Evolutionary conservation across 1,140 invertebrate genomes (phyloP), one percentile per base, ranked within the genome.

Genomic region (Laodelphax striatellus): DNA sequence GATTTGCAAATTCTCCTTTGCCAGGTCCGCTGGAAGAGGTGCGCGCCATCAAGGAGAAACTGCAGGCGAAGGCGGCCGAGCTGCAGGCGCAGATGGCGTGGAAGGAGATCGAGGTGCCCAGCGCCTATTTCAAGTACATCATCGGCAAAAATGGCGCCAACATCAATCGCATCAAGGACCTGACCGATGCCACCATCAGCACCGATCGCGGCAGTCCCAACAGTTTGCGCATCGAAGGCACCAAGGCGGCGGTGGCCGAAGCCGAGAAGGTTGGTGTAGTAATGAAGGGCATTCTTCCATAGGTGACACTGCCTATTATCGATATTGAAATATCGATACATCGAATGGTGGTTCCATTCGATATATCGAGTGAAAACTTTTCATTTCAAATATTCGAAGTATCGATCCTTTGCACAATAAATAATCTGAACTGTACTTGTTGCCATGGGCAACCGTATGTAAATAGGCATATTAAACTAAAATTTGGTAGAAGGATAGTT

Each of bases 81-180:
- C 81, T 98, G 65, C 78, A 88, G 52, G 80, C 83, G 41, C 88
- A 88, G 62, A 81, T 92, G 50, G 58, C 63, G 42, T 66, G 43
- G 38, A 61, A 60, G 2, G 89, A 94, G 67, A 79, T 97, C 61
- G 80, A 82, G 8, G 88, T 97, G 38, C 89, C 95, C 70, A 86
- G 88, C 16, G 90, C 88, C 72, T 90, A 90, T 72, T 95, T 94
- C 73, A 94, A 97, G 73, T 92, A 98, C 74, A 97, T 99, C 73
- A 98, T 99, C 73, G 96, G 96, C 60, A 96, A 96, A 73, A 87
- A 77, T 73, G 95, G 96, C 69, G 81, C 87, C 54, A 97, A 95
- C 72, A 82, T 97, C 43, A 93, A 92, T 71, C 85, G 91, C 68
- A 80, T 98, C 63, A 95, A 96, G 74, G 88, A 93, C 65, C 92